These are phyloP conservation scores for Squalus acanthias DNA, from an alignment of 2,797 vertebrate species.

Conservation along the genomic window DNA sequence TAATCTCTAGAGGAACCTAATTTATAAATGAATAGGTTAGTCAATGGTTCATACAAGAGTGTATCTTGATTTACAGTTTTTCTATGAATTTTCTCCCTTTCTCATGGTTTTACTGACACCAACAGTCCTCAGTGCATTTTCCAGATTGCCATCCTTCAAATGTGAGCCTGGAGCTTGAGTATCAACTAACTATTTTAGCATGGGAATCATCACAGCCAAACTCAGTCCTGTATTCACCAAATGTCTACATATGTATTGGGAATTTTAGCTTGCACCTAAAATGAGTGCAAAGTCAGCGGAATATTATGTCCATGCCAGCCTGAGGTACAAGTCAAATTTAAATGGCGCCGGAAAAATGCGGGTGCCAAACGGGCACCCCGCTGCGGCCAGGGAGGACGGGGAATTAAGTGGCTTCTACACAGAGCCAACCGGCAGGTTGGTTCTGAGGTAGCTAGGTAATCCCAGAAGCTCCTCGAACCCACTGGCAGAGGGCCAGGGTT, in stretches of 20 bases:
- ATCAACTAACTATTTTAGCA: not conserved
- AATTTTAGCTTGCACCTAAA: not conserved
- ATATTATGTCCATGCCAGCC: not conserved
- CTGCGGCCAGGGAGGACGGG: too few relatives aligned
- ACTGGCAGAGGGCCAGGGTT: not conserved
- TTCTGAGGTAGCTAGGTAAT: not conserved
- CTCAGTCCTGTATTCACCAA: not conserved
- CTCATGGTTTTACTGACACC: too few relatives aligned
- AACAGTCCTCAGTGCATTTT: not conserved
- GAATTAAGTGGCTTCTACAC: too few relatives aligned
- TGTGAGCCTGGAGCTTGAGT: not conserved
- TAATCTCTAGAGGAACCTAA: not conserved
- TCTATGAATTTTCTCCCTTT: not conserved
- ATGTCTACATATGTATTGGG: not conserved
- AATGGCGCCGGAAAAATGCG: not conserved
- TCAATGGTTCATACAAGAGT: not conserved
- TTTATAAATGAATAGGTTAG: not conserved
- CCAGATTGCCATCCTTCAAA: not conserved
- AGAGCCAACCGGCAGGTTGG: not conserved
- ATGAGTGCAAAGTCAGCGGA: not conserved
- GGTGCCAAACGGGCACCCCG: not conserved
- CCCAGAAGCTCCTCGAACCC: not conserved
- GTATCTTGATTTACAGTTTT: not conserved
- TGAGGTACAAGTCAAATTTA: not conserved
- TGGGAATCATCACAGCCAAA: not conserved